Percentiles rank a stretch among this genome's conserved stretches.
Evolutionary conservation across 2,888 invertebrate species (phyloP).

Genomic region (Caenorhabditis sp.): DNA sequence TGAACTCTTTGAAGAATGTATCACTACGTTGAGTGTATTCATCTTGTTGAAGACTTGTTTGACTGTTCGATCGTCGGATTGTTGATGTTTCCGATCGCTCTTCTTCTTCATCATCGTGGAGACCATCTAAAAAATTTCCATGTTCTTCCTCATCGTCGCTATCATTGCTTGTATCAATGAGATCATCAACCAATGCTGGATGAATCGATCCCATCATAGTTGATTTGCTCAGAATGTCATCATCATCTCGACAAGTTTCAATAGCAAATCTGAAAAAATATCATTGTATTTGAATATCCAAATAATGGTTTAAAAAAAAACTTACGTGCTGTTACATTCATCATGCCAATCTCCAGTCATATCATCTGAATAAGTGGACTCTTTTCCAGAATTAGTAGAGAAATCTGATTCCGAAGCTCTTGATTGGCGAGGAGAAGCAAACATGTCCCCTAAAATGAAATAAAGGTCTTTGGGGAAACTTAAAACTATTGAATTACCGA

Average conservation of each 20-base stretch:
- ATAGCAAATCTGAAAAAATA: not conserved
- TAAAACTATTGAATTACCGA: slow-evolving; percentile 25
- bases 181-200: slow-evolving; percentile 36
- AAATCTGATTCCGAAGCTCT: not conserved
- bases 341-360: slow-evolving; percentile 34
- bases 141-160: slow-evolving; percentile 12
- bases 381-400: not conserved
- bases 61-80: slow-evolving; percentile 2
- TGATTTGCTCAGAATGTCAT: slow-evolving; percentile 41
- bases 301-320: not conserved
- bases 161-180: slow-evolving; percentile 45
- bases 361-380: slow-evolving; percentile 2
- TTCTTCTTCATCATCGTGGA: slow-evolving; percentile 12
- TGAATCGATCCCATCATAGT: slow-evolving; percentile 56
- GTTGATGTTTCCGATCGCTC: slow-evolving; percentile 15
- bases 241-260: not conserved
- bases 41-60: slow-evolving; percentile 10
- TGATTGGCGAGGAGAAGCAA: slow-evolving; percentile 5
- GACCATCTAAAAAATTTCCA: slow-evolving; percentile 21
- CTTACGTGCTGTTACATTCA: not conserved
- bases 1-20: slow-evolving; percentile 77
- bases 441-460: slow-evolving; percentile 24
- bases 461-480: not conserved
- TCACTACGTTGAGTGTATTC: slow-evolving; percentile 24
- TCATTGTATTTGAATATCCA: not conserved